Evolutionary conservation across 2,797 vertebrate genomes (phyloP), one percentile per base, ranked within the genome.

Genomic region (Mico argentatus): DNA sequence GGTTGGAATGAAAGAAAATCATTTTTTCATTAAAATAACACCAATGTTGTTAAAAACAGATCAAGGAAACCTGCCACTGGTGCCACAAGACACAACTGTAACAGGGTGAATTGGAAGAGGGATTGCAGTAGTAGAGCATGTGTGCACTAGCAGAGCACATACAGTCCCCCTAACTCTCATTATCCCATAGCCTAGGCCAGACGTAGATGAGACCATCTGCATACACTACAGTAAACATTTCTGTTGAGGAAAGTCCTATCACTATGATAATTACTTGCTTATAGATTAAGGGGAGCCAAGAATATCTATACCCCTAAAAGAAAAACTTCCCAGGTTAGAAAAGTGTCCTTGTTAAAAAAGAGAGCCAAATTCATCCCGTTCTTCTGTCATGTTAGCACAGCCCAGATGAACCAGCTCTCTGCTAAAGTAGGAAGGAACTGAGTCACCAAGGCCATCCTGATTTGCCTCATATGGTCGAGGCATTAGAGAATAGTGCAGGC

Each of bases 1-100:
- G 48, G 59, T 84, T 75, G 15, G 70, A 76, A 27, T 82, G 27
- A 97, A 97, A 94, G 15, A 41, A 92, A 85, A 88, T 30, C 26
- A 17, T 73, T 50, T 52, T 88, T 76, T 17, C 9, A 24, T 52
- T 9, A 61, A 84, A 77, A 48, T 10, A 88, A 52, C 12, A 61
- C 33, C 80, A 55, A 6, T 77, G 7, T 92, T 97, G 50, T 95
- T 93, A 39, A 92, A 92, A 33, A 86, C 11, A 77, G 61, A 52
- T 55, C 30, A 36, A 57, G 2, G 20, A 76, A 88, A 81, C 12
- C 75, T 14, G 75, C 39, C 27, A 61, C 27, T 79, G n/a, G 22
- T 80, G 39, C 48, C 73, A 72, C 2, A 96, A 97, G 77, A n/a
- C 79, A 76, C 3, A 88, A 5, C 33, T 91, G 44, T 64, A 87